These are phyloP conservation scores for Epicauta chinensis DNA, from an alignment of 1,140 invertebrate species.

Conservation along the genomic window DNA sequence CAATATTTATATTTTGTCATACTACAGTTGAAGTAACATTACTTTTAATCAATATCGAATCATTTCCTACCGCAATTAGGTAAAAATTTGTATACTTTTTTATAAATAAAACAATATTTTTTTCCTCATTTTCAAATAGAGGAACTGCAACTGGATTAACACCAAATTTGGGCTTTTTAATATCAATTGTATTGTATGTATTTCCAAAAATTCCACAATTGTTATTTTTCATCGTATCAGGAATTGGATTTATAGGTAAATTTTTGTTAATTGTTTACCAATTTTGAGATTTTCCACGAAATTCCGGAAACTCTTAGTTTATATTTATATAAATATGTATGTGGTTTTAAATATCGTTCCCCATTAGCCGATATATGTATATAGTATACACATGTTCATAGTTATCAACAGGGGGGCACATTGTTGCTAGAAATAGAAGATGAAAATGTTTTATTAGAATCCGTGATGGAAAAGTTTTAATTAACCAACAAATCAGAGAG, in stretches of 20 bases:
- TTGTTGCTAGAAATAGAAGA: too few species aligned
- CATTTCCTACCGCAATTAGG: slow-evolving; percentile 6
- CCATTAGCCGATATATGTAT: too few species aligned
- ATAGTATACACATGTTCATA: too few species aligned
- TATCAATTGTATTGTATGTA: neutral
- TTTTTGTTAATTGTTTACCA: too few species aligned
- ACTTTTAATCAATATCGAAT: slow-evolving; percentile 3
- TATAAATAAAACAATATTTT: slow-evolving; percentile 2
- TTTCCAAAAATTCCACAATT: slow-evolving; percentile 19
- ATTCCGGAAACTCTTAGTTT: too few species aligned
- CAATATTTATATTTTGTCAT: slow-evolving; percentile 5
- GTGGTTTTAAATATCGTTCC: too few species aligned
- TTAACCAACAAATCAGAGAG: too few species aligned
- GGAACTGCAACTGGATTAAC: slow-evolving; percentile 10
- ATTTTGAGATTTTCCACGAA: too few species aligned
- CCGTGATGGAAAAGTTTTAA: too few species aligned
- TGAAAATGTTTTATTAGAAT: too few species aligned
- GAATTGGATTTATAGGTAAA: slow-evolving; percentile 7
- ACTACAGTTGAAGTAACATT: slow-evolving; percentile 6
- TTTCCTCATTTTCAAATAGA: neutral
- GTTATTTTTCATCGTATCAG: slow-evolving; percentile 8
- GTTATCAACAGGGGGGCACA: too few species aligned
- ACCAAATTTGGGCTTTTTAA: slow-evolving; percentile 3
- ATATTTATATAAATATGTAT: too few species aligned
- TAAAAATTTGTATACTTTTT: neutral